Percentiles rank a stretch among this genome's conserved stretches.
These are phyloP conservation scores for Chydorus sphaericus DNA, from an alignment of 2,888 invertebrate genomes.

Conservation along the genomic window DNA sequence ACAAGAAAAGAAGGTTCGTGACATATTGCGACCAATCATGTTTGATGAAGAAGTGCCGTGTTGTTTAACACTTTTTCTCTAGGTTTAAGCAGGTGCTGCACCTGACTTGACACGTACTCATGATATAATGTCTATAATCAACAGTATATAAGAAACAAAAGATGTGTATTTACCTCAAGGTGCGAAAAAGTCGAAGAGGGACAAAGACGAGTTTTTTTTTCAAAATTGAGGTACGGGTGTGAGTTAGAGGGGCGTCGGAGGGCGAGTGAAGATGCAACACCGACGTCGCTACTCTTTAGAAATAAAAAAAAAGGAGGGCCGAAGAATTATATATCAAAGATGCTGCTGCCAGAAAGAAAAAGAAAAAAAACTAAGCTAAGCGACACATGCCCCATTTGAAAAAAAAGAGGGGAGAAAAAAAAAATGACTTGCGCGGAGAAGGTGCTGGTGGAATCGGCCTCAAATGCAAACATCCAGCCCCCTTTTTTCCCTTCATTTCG, in stretches of 20 bases:
- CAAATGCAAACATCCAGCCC: not conserved
- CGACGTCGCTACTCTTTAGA: not conserved
- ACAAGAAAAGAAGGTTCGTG: too few relatives aligned
- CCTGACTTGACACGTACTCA: too few relatives aligned
- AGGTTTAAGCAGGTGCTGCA: too few relatives aligned
- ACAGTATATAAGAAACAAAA: too few relatives aligned
- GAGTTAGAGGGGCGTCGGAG: not conserved
- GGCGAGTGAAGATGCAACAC: not conserved
- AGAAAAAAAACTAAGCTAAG: not conserved
- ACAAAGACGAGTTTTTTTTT: not conserved
- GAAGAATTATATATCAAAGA: not conserved
- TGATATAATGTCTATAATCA: too few relatives aligned
- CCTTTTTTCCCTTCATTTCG: too few relatives aligned
- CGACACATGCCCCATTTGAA: not conserved
- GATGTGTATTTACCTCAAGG: too few relatives aligned
- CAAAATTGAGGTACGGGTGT: not conserved
- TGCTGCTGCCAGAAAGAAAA: not conserved
- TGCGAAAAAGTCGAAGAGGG: not conserved
- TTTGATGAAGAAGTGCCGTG: too few relatives aligned
- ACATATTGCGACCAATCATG: too few relatives aligned
- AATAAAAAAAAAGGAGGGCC: not conserved
- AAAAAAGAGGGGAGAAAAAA: not conserved
- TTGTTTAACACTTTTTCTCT: too few relatives aligned
- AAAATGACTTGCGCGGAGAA: conserved; percentile 3
- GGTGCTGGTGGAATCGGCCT: not conserved